Base-by-base conservation (phyloP, 2,888 invertebrate genomes). In the Folsomia manolachei region DNA sequence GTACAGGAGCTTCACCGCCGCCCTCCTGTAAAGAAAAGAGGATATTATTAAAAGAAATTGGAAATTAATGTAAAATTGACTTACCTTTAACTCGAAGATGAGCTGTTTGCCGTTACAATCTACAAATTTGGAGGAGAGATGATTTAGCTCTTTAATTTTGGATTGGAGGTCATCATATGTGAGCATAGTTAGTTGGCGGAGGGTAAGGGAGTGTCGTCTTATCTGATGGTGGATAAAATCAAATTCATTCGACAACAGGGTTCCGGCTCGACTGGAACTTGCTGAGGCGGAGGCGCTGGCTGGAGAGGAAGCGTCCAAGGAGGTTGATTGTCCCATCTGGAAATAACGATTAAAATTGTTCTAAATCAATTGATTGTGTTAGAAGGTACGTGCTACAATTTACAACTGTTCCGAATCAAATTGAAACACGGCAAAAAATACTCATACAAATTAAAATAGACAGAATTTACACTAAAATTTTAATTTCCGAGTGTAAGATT, bases 31-130 rank as follows among this genome's bases (percentile, higher is more conserved):
- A n/a, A n/a, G n/a, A n/a, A n/a, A n/a, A n/a, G n/a, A n/a, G n/a
- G n/a, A n/a, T n/a, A n/a, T n/a, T n/a, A n/a, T n/a, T n/a, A n/a
- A n/a, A n/a, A n/a, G n/a, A n/a, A n/a, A n/a, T n/a, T n/a, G n/a
- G n/a, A n/a, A n/a, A n/a, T n/a, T n/a, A n/a, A n/a, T n/a, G n/a
- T n/a, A n/a, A n/a, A n/a, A n/a, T n/a, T n/a, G n/a, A n/a, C n/a
- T n/a, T n/a, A n/a, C n/a, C n/a, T 89, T 88, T 1, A 90, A 86
- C 63, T 88, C 87, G 84, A 90, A 90, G 53, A 89, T 83, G 27
- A 90, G 82, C 81, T 88, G 88, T 81, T 89, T 88, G 0, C 89
- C 89, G 79, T 86, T 85, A 2, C 85, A 83, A 83, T 89, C 89
- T 74, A 87, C 85, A 80, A 88, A 89, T 80, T 87, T 87, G 73